Evolutionary conservation across 2,888 invertebrate species (phyloP).

Genomic region (Sminthurinus aureus): DNA sequence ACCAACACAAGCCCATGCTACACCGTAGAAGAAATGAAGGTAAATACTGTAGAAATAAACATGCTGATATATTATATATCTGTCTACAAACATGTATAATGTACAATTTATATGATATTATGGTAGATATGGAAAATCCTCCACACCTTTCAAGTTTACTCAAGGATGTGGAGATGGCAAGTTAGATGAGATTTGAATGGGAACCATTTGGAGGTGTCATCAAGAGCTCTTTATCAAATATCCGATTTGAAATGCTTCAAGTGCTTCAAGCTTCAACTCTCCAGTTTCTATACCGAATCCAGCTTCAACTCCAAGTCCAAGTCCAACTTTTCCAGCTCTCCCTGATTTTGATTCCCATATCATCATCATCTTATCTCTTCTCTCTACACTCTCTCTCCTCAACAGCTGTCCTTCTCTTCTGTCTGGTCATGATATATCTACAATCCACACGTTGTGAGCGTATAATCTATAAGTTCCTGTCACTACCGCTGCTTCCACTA

Average conservation of each 20-base stretch:
- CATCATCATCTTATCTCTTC: neutral
- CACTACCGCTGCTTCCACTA: too few relatives aligned
- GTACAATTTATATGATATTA: too few relatives aligned
- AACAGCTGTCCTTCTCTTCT: neutral
- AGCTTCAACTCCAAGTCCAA: neutral
- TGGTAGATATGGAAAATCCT: neutral
- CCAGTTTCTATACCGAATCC: slow-evolving; percentile 6
- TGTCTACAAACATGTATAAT: too few relatives aligned
- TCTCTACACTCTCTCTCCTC: neutral
- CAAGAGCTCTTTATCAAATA: slow-evolving; percentile 53
- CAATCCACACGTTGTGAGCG: too few relatives aligned
- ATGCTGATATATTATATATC: too few relatives aligned
- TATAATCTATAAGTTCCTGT: too few relatives aligned
- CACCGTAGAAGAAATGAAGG: too few relatives aligned
- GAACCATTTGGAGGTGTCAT: slow-evolving; percentile 57
- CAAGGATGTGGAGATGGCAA: slow-evolving; percentile 25
- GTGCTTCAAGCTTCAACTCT: slow-evolving; percentile 12
- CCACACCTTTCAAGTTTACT: slow-evolving; percentile 16
- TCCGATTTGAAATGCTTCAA: slow-evolving; percentile 39
- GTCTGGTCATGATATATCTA: too few relatives aligned
- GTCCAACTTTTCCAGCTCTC: neutral
- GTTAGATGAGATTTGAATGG: slow-evolving; percentile 36
- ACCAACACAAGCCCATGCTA: neutral
- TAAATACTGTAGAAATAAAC: too few relatives aligned
- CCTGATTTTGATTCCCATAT: neutral